phyloP scores from a whole-genome alignment of 1,140 invertebrate species.

The Solenopsis invicta region DNA sequence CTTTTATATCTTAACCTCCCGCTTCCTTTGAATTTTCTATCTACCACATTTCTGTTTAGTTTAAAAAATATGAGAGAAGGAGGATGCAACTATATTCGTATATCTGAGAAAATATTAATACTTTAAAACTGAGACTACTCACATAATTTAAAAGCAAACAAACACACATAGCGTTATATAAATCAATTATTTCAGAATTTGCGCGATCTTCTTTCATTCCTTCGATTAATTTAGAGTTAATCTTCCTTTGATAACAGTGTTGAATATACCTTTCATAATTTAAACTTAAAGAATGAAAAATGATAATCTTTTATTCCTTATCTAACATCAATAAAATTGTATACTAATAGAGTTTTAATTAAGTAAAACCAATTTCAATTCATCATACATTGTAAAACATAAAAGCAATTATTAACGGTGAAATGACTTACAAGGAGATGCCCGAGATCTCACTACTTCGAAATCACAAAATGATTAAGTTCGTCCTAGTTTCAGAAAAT shows the following conservation, averaged over 20 bases:
- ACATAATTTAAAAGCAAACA: background rate
- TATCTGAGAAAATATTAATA: background rate
- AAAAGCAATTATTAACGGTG: background rate
- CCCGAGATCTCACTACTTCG: background rate
- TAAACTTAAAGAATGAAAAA: background rate
- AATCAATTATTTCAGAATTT: background rate
- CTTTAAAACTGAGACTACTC: background rate
- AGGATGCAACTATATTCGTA: background rate
- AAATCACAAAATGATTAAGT: conserved; percentile 20
- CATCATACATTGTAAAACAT: background rate
- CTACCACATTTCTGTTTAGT: background rate
- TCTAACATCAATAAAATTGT: background rate
- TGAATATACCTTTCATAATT: background rate
- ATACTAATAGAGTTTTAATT: background rate
- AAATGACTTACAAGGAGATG: background rate
- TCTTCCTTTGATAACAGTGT: background rate
- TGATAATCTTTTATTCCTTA: background rate
- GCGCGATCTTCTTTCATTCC: background rate
- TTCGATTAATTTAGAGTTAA: conserved; percentile 1
- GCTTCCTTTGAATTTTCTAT: background rate
- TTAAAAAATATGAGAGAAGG: conserved; percentile 10
- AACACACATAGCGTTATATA: background rate
- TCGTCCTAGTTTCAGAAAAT: conserved; percentile 26
- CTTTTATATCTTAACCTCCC: conserved; percentile 1
- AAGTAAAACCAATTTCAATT: background rate